These are phyloP conservation scores for Bubalus kerabau DNA, from an alignment of 2,113 vertebrate genomes.

Conservation along the genomic window DNA sequence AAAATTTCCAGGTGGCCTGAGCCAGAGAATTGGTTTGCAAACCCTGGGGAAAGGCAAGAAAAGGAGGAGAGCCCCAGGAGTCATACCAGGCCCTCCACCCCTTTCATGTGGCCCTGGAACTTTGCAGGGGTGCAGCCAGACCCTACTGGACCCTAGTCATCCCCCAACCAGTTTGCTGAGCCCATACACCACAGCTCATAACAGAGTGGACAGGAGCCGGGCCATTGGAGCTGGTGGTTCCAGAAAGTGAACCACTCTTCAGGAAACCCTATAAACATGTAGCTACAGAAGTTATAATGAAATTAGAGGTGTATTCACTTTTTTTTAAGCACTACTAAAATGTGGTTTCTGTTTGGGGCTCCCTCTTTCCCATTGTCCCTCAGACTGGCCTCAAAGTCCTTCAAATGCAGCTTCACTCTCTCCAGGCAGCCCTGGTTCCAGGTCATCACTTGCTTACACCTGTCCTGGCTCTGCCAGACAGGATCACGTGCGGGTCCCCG, in stretches of 20 bases:
- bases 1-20: background rate
- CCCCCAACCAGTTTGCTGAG: background rate
- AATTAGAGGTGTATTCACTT: background rate
- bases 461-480: background rate
- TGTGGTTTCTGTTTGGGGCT: background rate
- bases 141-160: background rate
- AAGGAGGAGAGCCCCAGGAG: background rate
- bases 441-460: fast-evolving
- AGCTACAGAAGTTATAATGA: background rate
- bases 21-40: background rate
- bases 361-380: background rate
- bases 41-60: background rate
- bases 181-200: background rate
- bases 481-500: fast-evolving
- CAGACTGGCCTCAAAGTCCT: background rate
- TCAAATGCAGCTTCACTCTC: background rate
- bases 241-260: background rate
- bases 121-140: background rate
- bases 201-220: background rate
- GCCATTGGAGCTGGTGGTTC: background rate
- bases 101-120: background rate
- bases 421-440: background rate
- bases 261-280: background rate
- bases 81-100: background rate
- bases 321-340: background rate